A percentile compares a stretch with the other conserved stretches of the same genome.
Conservation (phyloP, 2,888 invertebrate species). For the Scaptomyza cyrtandrae region DNA sequence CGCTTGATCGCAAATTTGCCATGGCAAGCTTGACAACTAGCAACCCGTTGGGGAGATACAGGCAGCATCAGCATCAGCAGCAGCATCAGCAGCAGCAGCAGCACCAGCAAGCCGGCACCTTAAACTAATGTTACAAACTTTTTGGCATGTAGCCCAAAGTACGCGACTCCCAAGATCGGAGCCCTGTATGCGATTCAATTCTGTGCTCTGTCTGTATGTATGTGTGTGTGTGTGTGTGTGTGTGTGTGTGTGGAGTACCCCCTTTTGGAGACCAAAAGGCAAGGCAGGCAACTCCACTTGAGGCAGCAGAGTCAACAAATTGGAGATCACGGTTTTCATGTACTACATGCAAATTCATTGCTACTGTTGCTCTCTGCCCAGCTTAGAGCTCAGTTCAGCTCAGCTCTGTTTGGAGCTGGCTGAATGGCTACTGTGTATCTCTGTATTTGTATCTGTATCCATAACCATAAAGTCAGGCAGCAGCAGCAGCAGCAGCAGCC, state of each 20-base stretch:
- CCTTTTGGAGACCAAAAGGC: conserved; percentile 1
- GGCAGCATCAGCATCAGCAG: conserved; percentile 25
- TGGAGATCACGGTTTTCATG: conserved; percentile 85
- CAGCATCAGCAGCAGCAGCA: no score
- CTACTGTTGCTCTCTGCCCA: conserved; percentile 80
- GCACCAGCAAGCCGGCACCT: conserved; percentile 65
- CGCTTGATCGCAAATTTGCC: conserved; percentile 78
- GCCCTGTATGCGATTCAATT: conserved; percentile 74
- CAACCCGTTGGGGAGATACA: conserved; percentile 31
- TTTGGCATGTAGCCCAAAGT: conserved; percentile 72
- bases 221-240: no score
- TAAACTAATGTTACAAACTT: conserved; percentile 78
- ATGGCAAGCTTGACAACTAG: conserved; percentile 77
- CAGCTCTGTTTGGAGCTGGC: conserved; percentile 25
- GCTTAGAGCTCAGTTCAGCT: conserved; percentile 16
- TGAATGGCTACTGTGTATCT: conserved; percentile 53
- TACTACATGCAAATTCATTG: conserved; percentile 84
- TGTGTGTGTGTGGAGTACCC: conserved; percentile 7
- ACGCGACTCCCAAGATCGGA: conserved; percentile 59
- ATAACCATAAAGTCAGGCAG: conserved; percentile 69
- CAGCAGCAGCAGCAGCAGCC: conserved; percentile 62
- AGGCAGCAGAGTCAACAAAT: conserved; percentile 80
- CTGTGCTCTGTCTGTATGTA: conserved; percentile 22
- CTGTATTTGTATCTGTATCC: conserved; percentile 59
- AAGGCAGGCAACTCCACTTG: conserved; percentile 31